A percentile compares a stretch with the other conserved stretches of the same genome.
Conservation (phyloP, 2,113 vertebrate species). For the Eolophus roseicapilla region DNA sequence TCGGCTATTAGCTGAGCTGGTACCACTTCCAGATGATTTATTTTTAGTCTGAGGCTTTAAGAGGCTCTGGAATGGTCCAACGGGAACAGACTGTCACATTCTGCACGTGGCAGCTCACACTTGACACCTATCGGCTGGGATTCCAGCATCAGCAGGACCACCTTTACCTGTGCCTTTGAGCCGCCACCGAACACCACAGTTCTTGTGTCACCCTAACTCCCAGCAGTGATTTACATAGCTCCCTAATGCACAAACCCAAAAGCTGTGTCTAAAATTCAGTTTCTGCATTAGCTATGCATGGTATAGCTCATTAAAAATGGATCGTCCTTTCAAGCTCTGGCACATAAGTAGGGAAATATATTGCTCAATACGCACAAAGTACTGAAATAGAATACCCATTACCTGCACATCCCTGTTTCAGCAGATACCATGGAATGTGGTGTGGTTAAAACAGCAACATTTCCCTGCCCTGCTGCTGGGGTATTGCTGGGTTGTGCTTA, state of each 20-base stretch:
- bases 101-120: background rate
- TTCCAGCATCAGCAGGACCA: background rate
- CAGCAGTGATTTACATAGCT: background rate
- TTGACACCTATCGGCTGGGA: background rate
- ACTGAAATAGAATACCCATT: slow-evolving; percentile 4
- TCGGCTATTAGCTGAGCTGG: too few species aligned
- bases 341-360: slow-evolving; percentile 8
- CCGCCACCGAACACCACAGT: background rate
- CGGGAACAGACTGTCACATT: background rate
- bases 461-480: background rate
- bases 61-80: background rate
- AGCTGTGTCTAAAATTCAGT: background rate
- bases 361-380: background rate
- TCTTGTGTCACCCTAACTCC: background rate
- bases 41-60: too few species aligned
- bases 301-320: slow-evolving; percentile 38
- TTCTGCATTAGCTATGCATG: background rate
- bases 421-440: background rate
- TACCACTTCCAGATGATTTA: too few species aligned
- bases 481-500: background rate
- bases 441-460: background rate
- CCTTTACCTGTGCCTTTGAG: background rate
- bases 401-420: background rate
- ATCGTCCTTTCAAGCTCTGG: slow-evolving; percentile 18
- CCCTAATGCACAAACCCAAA: background rate